Evolutionary conservation across 2,113 vertebrate genomes (phyloP).

Genomic region (Chionis minor): DNA sequence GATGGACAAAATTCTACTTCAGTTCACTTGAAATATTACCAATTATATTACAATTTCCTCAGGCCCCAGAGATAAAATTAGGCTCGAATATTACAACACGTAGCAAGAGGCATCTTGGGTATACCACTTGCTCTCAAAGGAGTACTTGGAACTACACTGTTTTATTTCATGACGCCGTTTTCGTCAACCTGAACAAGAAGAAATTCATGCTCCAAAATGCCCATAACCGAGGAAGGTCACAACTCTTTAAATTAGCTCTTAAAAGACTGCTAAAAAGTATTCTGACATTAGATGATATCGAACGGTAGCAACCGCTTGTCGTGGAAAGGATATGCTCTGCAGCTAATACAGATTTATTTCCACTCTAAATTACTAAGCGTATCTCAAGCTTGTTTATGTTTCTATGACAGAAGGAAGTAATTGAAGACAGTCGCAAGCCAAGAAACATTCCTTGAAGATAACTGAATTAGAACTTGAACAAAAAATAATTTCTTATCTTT

Average conservation of each 20-base stretch:
- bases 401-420: not conserved
- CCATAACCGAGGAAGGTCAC: not conserved
- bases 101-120: not conserved
- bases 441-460: not conserved
- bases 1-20: not conserved
- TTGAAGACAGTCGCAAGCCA: not conserved
- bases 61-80: not conserved
- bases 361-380: not conserved
- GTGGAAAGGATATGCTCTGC: not conserved
- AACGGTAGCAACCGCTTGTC: not conserved
- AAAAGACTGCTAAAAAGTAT: not conserved
- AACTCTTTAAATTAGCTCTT: not conserved
- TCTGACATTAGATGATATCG: not conserved
- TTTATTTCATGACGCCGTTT: not conserved
- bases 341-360: not conserved
- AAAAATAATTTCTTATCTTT: not conserved
- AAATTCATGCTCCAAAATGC: not conserved
- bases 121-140: not conserved
- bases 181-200: not conserved
- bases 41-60: not conserved
- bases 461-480: not conserved
- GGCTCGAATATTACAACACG: not conserved
- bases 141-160: not conserved
- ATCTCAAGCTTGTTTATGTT: not conserved
- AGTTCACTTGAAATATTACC: not conserved